Conservation (phyloP, 2,888 invertebrate genomes). For the Rotaria macrura region DNA sequence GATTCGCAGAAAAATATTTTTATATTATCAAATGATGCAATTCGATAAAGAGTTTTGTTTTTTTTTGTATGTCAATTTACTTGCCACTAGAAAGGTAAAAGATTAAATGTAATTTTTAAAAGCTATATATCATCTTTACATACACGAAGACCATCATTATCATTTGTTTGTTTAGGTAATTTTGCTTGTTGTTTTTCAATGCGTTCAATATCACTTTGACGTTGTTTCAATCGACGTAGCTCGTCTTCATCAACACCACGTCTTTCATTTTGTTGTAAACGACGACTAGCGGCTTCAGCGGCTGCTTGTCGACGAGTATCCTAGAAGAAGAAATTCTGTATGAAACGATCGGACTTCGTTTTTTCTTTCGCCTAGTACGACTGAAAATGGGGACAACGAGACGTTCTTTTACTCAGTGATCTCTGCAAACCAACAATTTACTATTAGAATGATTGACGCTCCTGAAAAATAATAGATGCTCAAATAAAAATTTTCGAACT, state of each 20-base stretch:
- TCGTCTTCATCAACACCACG: not conserved
- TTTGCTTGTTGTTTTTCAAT: not conserved
- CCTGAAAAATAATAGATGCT: too few relatives aligned
- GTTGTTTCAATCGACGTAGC: not conserved
- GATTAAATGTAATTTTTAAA: not conserved
- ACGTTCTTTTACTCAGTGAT: too few relatives aligned
- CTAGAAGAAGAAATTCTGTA: not conserved
- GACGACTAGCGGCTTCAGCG: conserved; percentile 1
- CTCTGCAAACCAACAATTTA: too few relatives aligned
- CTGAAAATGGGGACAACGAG: too few relatives aligned
- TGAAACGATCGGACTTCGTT: too few relatives aligned
- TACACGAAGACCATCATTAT: not conserved
- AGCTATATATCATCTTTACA: not conserved
- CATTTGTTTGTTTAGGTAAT: not conserved
- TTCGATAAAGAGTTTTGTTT: not conserved
- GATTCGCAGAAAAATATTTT: too few relatives aligned
- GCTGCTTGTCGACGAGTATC: not conserved
- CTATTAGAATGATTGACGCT: too few relatives aligned
- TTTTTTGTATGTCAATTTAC: not conserved
- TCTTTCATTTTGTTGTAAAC: not conserved
- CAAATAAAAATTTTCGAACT: too few relatives aligned
- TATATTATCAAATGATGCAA: not conserved
- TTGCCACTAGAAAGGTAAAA: not conserved
- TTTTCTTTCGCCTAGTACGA: too few relatives aligned
- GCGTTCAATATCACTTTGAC: not conserved